Base-by-base conservation (phyloP, 2,797 vertebrate genomes). In the Amphiprion clarkii region DNA sequence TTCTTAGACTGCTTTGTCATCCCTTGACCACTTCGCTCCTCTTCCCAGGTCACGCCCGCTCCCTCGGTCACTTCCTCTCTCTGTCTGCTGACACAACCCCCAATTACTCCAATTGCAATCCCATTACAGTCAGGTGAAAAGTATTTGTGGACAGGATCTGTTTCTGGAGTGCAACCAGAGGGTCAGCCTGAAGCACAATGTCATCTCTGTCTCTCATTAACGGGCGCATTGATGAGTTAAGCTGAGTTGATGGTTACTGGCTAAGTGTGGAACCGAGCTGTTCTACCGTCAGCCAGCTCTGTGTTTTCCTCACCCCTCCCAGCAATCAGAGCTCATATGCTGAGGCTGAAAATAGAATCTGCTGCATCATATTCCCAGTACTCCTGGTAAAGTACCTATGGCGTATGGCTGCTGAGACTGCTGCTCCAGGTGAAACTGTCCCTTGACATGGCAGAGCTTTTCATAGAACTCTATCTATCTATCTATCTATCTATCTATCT, bases 291-390 rank as follows among this genome's bases (percentile, higher is more conserved):
- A 63, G 67, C 67, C 56, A 48, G 61, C 66, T 61, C 56, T 72
- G 54, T 76, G 69, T 66, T 68, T 27, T 55, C 74, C 65, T 69
- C 64, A 52, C 71, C 60, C 74, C 62, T 67, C 75, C 68, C 66
- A 78, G 71, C 75, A 53, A 61, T 49, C 57, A 39, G 44, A 64
- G 78, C 83, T 81, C 27, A 56, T 88, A 76, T 87, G 80, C 84
- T 19, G 73, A 76, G 64, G 81, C 90, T 89, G 84, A 89, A 91
- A 93, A 94, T 93, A 94, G 92, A 92, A 90, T 89, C 69, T 87
- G 89, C 88, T 85, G 78, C 79, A 84, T 92, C 87, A 89, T 68
- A 82, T 85, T 77, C 71, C 65, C 81, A 54, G 21, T 67, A 7
- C 67, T 77, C 29, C 63, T 58, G 60, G 48, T 82, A 36, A 75